Percentiles rank a stretch among this genome's conserved stretches.
These are phyloP conservation scores for Apodemus agrarius DNA, from an alignment of 2,797 vertebrate species.

Conservation along the genomic window DNA sequence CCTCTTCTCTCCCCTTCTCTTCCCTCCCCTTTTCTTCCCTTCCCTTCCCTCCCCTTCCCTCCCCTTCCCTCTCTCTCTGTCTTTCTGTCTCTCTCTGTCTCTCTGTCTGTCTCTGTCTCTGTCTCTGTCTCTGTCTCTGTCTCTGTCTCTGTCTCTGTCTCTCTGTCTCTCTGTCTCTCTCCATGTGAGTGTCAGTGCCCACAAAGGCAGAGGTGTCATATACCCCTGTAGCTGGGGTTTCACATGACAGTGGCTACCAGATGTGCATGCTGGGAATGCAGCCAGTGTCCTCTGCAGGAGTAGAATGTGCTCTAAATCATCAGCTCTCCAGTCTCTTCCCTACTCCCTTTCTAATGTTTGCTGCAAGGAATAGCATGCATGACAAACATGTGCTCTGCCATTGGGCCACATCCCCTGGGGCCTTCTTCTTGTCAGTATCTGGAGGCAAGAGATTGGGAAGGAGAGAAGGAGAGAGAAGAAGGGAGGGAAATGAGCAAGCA, in stretches of 20 bases:
- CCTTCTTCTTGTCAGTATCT: neutral
- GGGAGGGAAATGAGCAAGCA: neutral
- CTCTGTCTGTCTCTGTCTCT: too few relatives aligned
- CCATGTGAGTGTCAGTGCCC: too few relatives aligned
- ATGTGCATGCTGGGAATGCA: neutral
- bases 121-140: too few relatives aligned
- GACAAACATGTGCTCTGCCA: neutral
- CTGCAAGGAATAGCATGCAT: neutral
- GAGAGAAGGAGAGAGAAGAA: too few relatives aligned
- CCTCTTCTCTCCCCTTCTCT: too few relatives aligned
- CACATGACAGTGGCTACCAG: neutral
- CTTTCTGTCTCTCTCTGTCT: too few relatives aligned
- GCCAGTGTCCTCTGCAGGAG: neutral
- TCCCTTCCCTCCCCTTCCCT: too few relatives aligned
- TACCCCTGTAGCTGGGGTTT: neutral
- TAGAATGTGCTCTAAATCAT: neutral
- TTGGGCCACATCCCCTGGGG: neutral
- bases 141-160: too few relatives aligned
- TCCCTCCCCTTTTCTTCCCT: too few relatives aligned
- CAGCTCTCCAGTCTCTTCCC: neutral
- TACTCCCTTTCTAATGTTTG: neutral
- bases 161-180: too few relatives aligned
- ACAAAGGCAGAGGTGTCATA: neutral
- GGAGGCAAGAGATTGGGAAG: too few relatives aligned
- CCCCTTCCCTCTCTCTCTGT: too few relatives aligned